phyloP scores from a whole-genome alignment of 2,888 invertebrate species.

The Stegophylla sp. region DNA sequence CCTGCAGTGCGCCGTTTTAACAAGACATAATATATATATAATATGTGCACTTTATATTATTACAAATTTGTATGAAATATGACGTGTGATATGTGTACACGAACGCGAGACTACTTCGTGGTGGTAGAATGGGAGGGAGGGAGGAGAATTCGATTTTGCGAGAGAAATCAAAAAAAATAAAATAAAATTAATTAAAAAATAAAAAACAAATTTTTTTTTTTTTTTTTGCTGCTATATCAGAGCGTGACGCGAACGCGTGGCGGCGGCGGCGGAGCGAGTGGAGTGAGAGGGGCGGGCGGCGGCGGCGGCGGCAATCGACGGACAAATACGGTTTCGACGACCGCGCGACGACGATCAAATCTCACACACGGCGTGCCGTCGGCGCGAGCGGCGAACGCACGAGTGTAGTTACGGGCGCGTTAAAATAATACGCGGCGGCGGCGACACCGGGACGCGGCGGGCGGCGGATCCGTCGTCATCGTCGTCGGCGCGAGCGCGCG shows the following conservation, averaged over 20 bases:
- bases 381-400: constrained; percentile 34
- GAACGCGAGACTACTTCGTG: too few relatives aligned
- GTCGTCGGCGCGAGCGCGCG: constrained; percentile 16
- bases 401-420: constrained; percentile 18
- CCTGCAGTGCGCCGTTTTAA: constrained; percentile 13
- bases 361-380: constrained; percentile 36
- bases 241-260: too few relatives aligned
- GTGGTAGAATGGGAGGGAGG: too few relatives aligned
- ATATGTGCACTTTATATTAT: too few relatives aligned
- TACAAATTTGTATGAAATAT: too few relatives aligned
- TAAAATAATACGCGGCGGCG: constrained; percentile 27
- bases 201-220: too few relatives aligned
- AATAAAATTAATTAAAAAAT: too few relatives aligned
- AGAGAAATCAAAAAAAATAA: too few relatives aligned
- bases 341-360: constrained; percentile 9
- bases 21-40: neutral
- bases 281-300: neutral
- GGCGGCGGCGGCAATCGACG: neutral
- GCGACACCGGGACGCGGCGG: constrained; percentile 8
- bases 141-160: too few relatives aligned
- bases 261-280: neutral
- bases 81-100: too few relatives aligned
- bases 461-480: constrained; percentile 9
- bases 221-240: too few relatives aligned
- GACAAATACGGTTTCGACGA: neutral